Conservation (phyloP, 92 coral and sea anemone genomes). For the Phenganax marumi region DNA sequence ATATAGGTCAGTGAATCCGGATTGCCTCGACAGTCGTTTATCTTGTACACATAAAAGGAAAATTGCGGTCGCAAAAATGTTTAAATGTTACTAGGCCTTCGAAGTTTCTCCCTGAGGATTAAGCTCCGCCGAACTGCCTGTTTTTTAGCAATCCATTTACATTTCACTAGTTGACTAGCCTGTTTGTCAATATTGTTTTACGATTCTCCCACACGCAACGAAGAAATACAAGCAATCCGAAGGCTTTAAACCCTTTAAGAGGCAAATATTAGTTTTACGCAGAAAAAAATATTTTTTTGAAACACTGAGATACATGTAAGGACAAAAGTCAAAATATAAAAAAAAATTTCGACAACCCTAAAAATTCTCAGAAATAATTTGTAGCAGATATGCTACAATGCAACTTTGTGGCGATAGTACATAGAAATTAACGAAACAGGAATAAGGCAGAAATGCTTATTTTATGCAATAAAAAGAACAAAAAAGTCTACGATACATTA, state of each 20-base stretch:
- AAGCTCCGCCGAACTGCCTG: no score
- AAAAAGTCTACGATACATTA: not conserved
- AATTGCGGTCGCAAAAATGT: no score
- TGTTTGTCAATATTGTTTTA: no score
- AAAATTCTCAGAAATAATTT: not conserved
- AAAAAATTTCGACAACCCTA: not conserved
- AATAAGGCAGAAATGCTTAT: not conserved
- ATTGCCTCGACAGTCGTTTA: no score
- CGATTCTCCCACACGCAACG: no score
- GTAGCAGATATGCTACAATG: constrained; percentile 21
- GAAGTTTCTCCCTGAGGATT: no score
- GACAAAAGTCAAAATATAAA: not conserved
- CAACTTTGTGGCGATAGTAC: constrained; percentile 9
- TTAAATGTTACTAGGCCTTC: no score
- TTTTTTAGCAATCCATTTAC: no score
- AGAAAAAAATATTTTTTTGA: not conserved
- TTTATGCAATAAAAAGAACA: not conserved
- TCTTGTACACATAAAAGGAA: no score
- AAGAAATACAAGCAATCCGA: not conserved
- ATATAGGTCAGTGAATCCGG: no score
- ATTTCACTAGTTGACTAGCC: no score
- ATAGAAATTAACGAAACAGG: not conserved
- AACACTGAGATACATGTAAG: not conserved
- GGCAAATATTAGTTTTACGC: not conserved
- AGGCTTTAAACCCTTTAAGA: not conserved